Percentiles rank a stretch among this genome's conserved stretches.
These are phyloP conservation scores for Octopus bimaculoides DNA, from an alignment of 1,140 invertebrate genomes.

Conservation along the genomic window DNA sequence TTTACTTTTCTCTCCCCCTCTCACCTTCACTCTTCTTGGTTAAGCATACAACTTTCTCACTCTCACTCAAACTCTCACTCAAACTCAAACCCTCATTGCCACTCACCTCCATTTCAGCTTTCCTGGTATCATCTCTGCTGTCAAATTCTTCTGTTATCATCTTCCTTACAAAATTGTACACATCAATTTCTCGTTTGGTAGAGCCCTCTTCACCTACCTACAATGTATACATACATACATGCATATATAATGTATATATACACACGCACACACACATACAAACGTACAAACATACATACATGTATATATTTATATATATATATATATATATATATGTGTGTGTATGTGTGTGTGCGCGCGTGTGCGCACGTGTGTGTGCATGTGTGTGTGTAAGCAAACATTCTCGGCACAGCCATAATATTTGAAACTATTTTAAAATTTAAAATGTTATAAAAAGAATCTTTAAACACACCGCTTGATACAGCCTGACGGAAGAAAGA, in stretches of 20 bases:
- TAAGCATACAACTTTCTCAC: too few relatives aligned
- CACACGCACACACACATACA: neutral
- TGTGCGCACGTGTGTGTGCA: neutral
- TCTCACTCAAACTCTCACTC: too few relatives aligned
- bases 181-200: conserved; percentile 51
- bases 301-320: conserved; percentile 10
- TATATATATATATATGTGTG: neutral
- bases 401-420: neutral
- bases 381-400: neutral
- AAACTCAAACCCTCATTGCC: too few relatives aligned
- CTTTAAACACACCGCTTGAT: neutral
- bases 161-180: conserved; percentile 51
- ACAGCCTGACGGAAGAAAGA: too few relatives aligned
- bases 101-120: conserved; percentile 54
- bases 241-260: neutral
- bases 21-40: too few relatives aligned
- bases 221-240: conserved; percentile 12
- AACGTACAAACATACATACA: neutral
- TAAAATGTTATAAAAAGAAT: neutral
- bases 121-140: conserved; percentile 43
- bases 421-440: neutral
- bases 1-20: too few relatives aligned
- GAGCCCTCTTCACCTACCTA: conserved; percentile 48
- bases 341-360: neutral
- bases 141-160: conserved; percentile 50